A percentile compares a stretch with the other conserved stretches of the same genome.
These are phyloP conservation scores for Pristiophorus japonicus DNA, from an alignment of 2,113 vertebrate genomes.

Conservation along the genomic window DNA sequence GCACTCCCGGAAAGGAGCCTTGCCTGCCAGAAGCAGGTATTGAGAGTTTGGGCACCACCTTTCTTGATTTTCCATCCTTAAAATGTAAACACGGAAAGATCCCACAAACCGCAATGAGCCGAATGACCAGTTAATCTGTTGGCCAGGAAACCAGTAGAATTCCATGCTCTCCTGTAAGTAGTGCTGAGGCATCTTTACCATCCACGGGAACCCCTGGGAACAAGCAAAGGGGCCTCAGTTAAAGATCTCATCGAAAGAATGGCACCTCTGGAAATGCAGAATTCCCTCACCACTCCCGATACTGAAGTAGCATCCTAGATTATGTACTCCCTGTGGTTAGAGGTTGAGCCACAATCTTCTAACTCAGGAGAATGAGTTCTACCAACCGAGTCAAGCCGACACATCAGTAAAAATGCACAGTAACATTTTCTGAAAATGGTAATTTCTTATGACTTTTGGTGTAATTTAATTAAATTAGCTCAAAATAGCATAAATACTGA, in stretches of 20 bases:
- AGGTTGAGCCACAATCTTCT: neutral
- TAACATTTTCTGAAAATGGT: neutral
- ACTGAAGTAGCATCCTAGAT: neutral
- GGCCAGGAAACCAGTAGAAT: neutral
- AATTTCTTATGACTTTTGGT: neutral
- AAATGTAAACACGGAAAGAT: neutral
- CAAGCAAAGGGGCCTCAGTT: neutral
- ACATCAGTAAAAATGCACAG: neutral
- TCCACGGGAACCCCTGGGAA: neutral
- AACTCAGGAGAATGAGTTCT: neutral
- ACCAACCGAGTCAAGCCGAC: neutral
- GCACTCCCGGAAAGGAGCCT: neutral
- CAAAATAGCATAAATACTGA: neutral
- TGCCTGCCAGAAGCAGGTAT: neutral
- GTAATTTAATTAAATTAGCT: neutral
- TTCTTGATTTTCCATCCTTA: no score
- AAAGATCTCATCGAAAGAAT: neutral
- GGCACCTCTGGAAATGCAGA: neutral
- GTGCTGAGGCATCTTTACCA: neutral
- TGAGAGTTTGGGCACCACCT: no score
- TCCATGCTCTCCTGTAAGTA: neutral
- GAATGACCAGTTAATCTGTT: neutral
- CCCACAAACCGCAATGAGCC: neutral
- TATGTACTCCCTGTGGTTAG: neutral
- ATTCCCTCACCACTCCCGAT: neutral